Evolutionary conservation across 2,113 vertebrate species (phyloP).

Genomic region (Hirundichthys speculiger): DNA sequence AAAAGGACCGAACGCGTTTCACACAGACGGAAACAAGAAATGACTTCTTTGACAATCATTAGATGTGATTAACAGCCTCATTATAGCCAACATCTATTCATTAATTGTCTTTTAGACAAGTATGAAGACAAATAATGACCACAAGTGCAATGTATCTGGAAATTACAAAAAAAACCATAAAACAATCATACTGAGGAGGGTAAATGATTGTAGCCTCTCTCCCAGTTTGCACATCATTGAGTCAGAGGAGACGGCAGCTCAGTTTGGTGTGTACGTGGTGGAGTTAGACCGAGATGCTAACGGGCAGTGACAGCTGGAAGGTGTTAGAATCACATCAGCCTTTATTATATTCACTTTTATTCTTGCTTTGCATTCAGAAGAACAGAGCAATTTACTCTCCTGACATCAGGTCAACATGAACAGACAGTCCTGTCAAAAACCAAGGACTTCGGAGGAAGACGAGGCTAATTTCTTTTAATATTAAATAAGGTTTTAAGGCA

Average conservation of each 20-base stretch:
- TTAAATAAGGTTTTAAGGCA: no score
- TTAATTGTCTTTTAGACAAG: background rate
- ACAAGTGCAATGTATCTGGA: background rate
- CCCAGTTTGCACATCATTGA: background rate
- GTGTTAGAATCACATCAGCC: slow-evolving; percentile 35
- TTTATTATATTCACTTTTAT: slow-evolving; percentile 15
- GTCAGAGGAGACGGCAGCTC: slow-evolving; percentile 8
- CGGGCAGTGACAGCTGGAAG: slow-evolving; percentile 28
- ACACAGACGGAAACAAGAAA: slow-evolving; percentile 1
- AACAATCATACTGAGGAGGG: slow-evolving; percentile 21
- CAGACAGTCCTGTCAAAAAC: background rate
- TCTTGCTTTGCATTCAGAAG: slow-evolving; percentile 10
- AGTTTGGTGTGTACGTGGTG: background rate
- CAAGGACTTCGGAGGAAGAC: no score
- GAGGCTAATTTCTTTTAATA: no score
- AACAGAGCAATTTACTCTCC: background rate
- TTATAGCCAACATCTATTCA: slow-evolving; percentile 27
- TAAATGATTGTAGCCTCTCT: background rate
- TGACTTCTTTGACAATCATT: slow-evolving; percentile 9
- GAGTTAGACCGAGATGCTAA: slow-evolving; percentile 23
- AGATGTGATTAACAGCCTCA: background rate
- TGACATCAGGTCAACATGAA: slow-evolving; percentile 5
- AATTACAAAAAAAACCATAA: background rate
- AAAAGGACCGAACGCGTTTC: background rate
- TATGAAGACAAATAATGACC: slow-evolving; percentile 7